Percentiles rank a stretch among this genome's conserved stretches.
Conservation (phyloP, 2,888 invertebrate species). For the Brachylomia viminalis region DNA sequence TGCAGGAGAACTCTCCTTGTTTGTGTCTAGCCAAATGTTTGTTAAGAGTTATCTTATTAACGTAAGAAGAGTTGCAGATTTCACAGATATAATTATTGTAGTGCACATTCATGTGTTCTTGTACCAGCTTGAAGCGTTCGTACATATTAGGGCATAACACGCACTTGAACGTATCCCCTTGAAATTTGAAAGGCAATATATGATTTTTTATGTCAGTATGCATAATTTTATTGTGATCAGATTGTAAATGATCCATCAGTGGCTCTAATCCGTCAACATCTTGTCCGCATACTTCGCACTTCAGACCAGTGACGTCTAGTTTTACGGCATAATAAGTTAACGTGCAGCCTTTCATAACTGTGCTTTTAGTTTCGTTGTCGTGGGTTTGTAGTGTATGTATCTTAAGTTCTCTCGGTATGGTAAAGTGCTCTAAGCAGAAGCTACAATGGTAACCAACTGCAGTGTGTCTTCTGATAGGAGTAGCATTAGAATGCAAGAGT, state of each 20-base stretch:
- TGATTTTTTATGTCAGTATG: constrained; percentile 58
- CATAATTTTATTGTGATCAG: constrained; percentile 36
- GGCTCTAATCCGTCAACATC: constrained; percentile 36
- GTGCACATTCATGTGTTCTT: constrained; percentile 63
- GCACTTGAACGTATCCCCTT: constrained; percentile 45
- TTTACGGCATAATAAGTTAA: constrained; percentile 62
- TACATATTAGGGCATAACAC: constrained; percentile 43
- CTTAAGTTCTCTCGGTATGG: constrained; percentile 74
- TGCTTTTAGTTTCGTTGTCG: constrained; percentile 61
- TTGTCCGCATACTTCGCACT: constrained; percentile 43
- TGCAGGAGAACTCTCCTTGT: constrained; percentile 58
- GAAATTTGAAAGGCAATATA: constrained; percentile 60
- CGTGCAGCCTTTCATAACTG: constrained; percentile 69
- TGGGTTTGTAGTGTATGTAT: constrained; percentile 73
- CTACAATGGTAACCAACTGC: constrained; percentile 76
- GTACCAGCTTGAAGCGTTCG: constrained; percentile 53
- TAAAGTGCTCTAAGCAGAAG: constrained; percentile 73
- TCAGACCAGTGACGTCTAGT: constrained; percentile 55
- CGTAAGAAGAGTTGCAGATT: constrained; percentile 78
- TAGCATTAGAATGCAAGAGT: constrained; percentile 77
- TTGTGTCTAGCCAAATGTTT: constrained; percentile 54
- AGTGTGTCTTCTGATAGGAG: constrained; percentile 74
- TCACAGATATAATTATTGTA: constrained; percentile 57
- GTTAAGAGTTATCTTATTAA: constrained; percentile 70
- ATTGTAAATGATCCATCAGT: constrained; percentile 38